Percentiles rank a stretch among this genome's conserved stretches.
Evolutionary conservation across 2,797 vertebrate genomes (phyloP).

Genomic region (Sebastes cheni): DNA sequence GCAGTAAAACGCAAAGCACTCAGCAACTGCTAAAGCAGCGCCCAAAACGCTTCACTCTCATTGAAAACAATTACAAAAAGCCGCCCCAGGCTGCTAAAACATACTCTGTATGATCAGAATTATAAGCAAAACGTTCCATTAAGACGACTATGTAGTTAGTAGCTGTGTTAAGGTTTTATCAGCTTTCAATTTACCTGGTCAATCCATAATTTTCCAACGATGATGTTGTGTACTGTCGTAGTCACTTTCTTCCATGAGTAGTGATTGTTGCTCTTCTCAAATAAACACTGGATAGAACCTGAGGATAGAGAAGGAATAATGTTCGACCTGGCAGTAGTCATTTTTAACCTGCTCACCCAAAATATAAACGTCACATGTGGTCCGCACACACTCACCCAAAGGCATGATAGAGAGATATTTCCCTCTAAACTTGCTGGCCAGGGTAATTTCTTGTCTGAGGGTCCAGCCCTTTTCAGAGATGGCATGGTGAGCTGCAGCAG

Average conservation of each 20-base stretch:
- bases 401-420: constrained; percentile 99
- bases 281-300: constrained; percentile 96
- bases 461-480: constrained; percentile 93
- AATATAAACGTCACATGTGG: not conserved
- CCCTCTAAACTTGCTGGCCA: constrained; percentile 97
- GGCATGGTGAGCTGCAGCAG: constrained; percentile 93
- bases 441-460: constrained; percentile 92
- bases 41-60: too few relatives aligned
- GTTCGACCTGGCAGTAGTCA: not conserved
- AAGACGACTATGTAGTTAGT: not conserved
- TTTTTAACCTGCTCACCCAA: not conserved
- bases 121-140: not conserved
- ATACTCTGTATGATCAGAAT: not conserved
- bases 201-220: constrained; percentile 97
- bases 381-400: constrained; percentile 84
- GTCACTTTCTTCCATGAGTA: constrained; percentile 98
- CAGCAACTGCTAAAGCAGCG: too few relatives aligned
- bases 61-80: too few relatives aligned
- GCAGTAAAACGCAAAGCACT: too few relatives aligned
- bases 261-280: constrained; percentile 92
- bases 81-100: too few relatives aligned
- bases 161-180: not conserved
- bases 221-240: constrained; percentile 97
- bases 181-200: constrained; percentile 87
- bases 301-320: not conserved